Percentiles rank a stretch among this genome's conserved stretches.
These are phyloP conservation scores for Sceliomorpha sp. DNA, from an alignment of 2,888 invertebrate species.

Conservation along the genomic window DNA sequence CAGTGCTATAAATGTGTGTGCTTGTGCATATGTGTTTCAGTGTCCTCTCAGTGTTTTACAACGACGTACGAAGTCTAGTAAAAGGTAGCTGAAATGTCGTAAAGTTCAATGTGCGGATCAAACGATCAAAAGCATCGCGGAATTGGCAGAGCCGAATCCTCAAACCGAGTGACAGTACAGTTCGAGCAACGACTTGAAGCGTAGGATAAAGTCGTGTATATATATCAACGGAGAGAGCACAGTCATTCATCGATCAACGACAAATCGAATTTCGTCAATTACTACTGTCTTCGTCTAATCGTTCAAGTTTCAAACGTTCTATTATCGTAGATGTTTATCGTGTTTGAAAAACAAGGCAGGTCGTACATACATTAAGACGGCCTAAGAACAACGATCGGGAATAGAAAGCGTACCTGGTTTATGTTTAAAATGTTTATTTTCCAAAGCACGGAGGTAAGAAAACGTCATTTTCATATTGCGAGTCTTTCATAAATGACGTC, in stretches of 20 bases:
- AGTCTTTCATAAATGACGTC: neutral
- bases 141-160: conserved; percentile 23
- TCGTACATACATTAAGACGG: conserved; percentile 21
- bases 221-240: conserved; percentile 30
- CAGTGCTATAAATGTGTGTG: conserved; percentile 14
- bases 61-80: conserved; percentile 24
- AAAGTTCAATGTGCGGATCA: conserved; percentile 10
- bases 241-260: conserved; percentile 59
- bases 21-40: conserved; percentile 40
- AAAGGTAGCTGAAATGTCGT: conserved; percentile 31
- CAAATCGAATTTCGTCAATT: conserved; percentile 74
- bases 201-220: conserved; percentile 30
- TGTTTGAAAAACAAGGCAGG: conserved; percentile 20
- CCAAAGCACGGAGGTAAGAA: conserved; percentile 42
- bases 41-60: conserved; percentile 45
- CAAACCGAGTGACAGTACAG: conserved; percentile 39
- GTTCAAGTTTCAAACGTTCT: conserved; percentile 69
- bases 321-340: conserved; percentile 65
- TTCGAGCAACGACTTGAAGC: conserved; percentile 28
- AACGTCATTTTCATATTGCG: neutral
- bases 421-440: conserved; percentile 29
- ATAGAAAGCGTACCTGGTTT: conserved; percentile 22
- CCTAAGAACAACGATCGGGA: conserved; percentile 43
- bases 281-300: conserved; percentile 63
- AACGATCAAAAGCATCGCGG: conserved; percentile 34